A percentile compares a stretch with the other conserved stretches of the same genome.
Evolutionary conservation across 2,797 vertebrate species (phyloP).

Genomic region (Okamejei kenojei): DNA sequence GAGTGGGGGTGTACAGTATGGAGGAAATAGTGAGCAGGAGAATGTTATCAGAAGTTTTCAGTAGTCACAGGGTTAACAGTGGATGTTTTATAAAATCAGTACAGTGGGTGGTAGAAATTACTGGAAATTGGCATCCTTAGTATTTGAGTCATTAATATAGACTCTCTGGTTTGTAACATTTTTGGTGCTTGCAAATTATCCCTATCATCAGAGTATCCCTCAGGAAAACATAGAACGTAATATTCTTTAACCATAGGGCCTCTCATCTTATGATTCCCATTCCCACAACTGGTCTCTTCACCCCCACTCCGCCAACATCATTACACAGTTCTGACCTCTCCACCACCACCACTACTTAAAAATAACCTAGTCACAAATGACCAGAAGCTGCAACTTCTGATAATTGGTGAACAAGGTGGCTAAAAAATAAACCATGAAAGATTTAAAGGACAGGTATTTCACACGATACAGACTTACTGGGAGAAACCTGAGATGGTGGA

Average conservation of each 20-base stretch:
- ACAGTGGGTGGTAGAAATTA: not conserved
- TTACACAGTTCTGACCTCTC: not conserved
- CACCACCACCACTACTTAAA: not conserved
- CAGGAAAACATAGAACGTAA: not conserved
- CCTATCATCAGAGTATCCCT: not conserved
- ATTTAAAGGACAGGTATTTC: constrained; percentile 5
- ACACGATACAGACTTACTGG: constrained; percentile 13
- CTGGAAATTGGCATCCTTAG: not conserved
- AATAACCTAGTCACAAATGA: not conserved
- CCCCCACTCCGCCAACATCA: not conserved
- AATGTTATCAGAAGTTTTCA: not conserved
- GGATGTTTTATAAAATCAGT: not conserved
- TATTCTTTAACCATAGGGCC: not conserved
- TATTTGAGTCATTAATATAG: not conserved
- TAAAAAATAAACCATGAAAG: not conserved
- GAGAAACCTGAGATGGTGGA: not conserved
- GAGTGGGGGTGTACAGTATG: no score
- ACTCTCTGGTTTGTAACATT: not conserved
- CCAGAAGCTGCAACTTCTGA: not conserved
- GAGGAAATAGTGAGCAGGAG: not conserved
- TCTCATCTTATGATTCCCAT: no score
- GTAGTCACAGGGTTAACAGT: not conserved
- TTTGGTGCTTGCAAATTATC: not conserved
- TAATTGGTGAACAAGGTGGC: not conserved
- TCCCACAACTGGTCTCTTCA: not conserved